Evolutionary conservation across 2,797 vertebrate genomes (phyloP).

Genomic region (Cygnus olor): DNA sequence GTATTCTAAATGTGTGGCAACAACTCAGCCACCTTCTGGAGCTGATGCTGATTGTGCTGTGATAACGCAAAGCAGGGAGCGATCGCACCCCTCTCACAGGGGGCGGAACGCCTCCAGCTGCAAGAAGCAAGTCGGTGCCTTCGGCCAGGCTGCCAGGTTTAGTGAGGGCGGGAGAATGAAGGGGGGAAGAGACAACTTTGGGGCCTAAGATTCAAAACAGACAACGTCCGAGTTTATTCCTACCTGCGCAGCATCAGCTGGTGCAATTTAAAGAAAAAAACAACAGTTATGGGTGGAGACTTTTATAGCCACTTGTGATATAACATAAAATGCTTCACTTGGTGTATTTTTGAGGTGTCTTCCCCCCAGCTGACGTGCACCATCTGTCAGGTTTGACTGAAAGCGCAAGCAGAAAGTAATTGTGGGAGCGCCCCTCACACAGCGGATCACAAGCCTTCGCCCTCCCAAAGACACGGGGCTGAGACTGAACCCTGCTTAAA

Average conservation of each 20-base stretch:
- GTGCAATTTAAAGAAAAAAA: neutral
- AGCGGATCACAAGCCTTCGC: neutral
- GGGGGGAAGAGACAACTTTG: neutral
- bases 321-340: neutral
- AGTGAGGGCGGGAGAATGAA: neutral
- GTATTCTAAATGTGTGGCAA: neutral
- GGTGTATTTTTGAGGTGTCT: neutral
- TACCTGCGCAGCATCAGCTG: neutral
- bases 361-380: neutral
- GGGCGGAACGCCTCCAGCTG: neutral
- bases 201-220: neutral
- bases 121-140: neutral
- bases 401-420: neutral
- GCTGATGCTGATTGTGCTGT: neutral
- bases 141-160: neutral
- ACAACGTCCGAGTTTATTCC: neutral
- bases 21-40: neutral
- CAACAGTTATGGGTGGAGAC: too few species aligned
- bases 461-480: neutral
- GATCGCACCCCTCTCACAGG: rapidly evolving
- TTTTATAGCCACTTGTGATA: neutral
- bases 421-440: neutral
- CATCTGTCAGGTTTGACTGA: neutral
- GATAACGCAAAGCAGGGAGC: neutral
- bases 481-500: neutral